Base-by-base conservation (phyloP, 2,113 vertebrate genomes). In the Rhea pennata region DNA sequence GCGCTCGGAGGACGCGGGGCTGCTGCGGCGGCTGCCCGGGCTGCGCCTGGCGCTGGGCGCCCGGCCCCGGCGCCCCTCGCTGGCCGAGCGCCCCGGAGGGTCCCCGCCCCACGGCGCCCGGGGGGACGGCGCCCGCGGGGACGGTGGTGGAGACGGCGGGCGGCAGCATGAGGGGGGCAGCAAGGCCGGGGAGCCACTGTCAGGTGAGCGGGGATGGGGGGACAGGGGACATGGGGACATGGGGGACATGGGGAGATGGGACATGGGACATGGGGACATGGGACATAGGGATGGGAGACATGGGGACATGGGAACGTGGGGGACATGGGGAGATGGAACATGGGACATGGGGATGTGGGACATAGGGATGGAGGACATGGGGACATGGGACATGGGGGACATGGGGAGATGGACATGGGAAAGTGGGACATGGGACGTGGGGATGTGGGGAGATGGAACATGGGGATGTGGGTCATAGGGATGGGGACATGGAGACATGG, bases 1-100 rank as follows among this genome's bases (percentile, higher is more conserved):
- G 65, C 92, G 98, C 93, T 99, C 99, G 0, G 99, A 99, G 26
- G 99, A 99, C 29, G 98, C 98, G 8, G 95, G 97, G 33, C 94
- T 98, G 88, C 86, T 99, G 66, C 90, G 98, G 67, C 97, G 98
- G 98, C 98, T 97, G 65, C 21, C 97, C 13, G 97, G 31, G 95
- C 98, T 40, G 97, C 95, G 46, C 97, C 98, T 98, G 83, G 98
- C 99, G 15, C 98, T 98, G 1, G 98, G 98, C 16, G 97, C 97
- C 65, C 98, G 98, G 85, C 92, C 93, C 33, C 98, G 97, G 83
- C 97, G 96, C 2, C 98, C 98, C 15, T 98, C 98, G 1, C 4
- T 77, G 64, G 13, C 15, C 0, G 72, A 86, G 36, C 11, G 73
- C 42, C 42, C 42, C 42, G 42, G 10, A 10, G 42, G 10, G 10